Percentiles rank a stretch among this genome's conserved stretches.
Conservation (phyloP, 2,113 vertebrate genomes). For the Antigone vipio region DNA sequence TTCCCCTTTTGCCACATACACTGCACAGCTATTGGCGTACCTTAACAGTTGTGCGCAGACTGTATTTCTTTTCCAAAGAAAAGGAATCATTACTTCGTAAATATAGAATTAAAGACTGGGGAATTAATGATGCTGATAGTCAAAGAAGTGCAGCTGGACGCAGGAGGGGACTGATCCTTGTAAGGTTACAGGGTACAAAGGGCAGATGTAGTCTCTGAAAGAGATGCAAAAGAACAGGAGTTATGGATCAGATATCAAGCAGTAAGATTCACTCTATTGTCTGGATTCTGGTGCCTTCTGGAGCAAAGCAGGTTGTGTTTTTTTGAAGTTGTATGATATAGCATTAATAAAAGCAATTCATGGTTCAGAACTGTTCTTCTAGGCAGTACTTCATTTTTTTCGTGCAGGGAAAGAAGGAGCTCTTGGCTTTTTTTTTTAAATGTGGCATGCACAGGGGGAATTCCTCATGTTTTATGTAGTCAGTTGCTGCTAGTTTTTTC, state of each 20-base stretch:
- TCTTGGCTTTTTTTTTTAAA: background rate
- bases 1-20: background rate
- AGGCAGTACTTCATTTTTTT: background rate
- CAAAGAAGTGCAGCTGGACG: background rate
- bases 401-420: background rate
- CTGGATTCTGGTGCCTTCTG: background rate
- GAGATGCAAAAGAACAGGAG: background rate
- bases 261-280: background rate
- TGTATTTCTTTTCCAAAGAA: background rate
- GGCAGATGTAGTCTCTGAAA: background rate
- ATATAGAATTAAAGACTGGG: background rate
- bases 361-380: background rate
- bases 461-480: background rate
- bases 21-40: background rate
- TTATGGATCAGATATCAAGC: background rate
- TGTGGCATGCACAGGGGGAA: background rate
- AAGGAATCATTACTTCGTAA: background rate
- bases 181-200: background rate
- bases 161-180: background rate
- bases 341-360: background rate
- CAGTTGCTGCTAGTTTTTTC: background rate
- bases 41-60: background rate
- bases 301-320: background rate
- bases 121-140: background rate
- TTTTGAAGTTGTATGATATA: background rate